Conservation (phyloP, 2,113 vertebrate genomes). For the Diadophis punctatus region DNA sequence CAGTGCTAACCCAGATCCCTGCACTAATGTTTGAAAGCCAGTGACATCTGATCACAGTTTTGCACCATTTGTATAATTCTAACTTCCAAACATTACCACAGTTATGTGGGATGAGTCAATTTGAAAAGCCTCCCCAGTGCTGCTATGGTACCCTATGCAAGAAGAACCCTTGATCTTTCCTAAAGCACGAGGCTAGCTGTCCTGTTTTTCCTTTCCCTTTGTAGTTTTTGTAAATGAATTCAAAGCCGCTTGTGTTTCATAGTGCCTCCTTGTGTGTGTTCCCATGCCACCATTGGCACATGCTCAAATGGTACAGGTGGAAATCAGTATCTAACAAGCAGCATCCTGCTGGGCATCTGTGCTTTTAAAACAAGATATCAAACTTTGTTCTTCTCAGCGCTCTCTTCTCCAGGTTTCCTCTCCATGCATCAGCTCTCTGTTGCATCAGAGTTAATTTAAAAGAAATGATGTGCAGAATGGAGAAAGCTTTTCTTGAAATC, state of each 20-base stretch:
- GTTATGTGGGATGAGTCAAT: too few relatives aligned
- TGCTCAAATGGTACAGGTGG: not conserved
- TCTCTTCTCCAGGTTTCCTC: not conserved
- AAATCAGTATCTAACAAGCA: not conserved
- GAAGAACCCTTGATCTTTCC: not conserved
- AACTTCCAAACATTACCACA: not conserved
- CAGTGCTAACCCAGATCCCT: not conserved
- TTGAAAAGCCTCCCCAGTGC: not conserved
- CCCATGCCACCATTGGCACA: not conserved
- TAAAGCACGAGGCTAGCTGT: not conserved
- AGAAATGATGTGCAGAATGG: not conserved
- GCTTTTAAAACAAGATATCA: conserved; percentile 13
- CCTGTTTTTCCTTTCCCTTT: not conserved
- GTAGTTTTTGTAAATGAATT: not conserved
- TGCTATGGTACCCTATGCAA: not conserved
- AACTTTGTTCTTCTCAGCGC: not conserved
- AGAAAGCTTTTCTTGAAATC: not conserved
- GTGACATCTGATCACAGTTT: not conserved
- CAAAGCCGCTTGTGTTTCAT: not conserved
- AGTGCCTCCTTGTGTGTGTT: not conserved
- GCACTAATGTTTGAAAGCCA: not conserved
- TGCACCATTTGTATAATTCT: not conserved
- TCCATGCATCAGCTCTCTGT: not conserved
- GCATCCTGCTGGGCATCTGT: not conserved
- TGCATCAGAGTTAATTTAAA: not conserved